Evolutionary conservation across 2,113 vertebrate species (phyloP).

Genomic region (Cyphomyrus discorhynchus): DNA sequence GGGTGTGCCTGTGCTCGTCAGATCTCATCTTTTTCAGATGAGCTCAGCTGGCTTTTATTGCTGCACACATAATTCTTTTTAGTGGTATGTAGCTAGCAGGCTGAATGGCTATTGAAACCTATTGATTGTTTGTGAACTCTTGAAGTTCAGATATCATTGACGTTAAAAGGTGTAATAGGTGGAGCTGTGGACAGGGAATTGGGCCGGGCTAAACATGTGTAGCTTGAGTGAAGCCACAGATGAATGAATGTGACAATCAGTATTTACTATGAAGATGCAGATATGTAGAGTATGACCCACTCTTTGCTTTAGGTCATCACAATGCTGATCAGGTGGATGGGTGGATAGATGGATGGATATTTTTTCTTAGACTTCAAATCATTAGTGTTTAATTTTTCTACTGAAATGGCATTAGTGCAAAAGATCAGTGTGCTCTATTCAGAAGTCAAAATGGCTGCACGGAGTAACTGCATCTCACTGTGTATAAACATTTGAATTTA

Average conservation of each 20-base stretch:
- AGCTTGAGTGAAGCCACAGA: neutral
- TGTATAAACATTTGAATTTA: neutral
- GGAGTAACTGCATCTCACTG: neutral
- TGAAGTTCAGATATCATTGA: neutral
- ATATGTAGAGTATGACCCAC: neutral
- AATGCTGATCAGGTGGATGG: neutral
- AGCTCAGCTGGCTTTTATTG: neutral
- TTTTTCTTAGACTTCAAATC: neutral
- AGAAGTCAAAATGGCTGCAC: neutral
- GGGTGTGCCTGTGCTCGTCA: neutral
- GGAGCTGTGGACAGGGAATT: neutral
- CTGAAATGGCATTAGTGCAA: neutral
- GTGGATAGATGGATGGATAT: neutral
- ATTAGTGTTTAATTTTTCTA: neutral
- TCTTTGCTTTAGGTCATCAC: neutral
- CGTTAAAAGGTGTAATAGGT: neutral
- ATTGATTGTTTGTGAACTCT: neutral
- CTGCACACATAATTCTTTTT: neutral
- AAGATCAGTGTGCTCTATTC: neutral
- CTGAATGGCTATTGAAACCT: neutral
- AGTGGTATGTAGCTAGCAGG: neutral
- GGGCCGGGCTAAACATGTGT: neutral
- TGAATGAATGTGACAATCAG: neutral
- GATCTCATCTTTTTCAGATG: neutral
- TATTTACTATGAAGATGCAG: neutral